phyloP scores from a whole-genome alignment of 2,113 vertebrate species.

The Platycercus adscitus region DNA sequence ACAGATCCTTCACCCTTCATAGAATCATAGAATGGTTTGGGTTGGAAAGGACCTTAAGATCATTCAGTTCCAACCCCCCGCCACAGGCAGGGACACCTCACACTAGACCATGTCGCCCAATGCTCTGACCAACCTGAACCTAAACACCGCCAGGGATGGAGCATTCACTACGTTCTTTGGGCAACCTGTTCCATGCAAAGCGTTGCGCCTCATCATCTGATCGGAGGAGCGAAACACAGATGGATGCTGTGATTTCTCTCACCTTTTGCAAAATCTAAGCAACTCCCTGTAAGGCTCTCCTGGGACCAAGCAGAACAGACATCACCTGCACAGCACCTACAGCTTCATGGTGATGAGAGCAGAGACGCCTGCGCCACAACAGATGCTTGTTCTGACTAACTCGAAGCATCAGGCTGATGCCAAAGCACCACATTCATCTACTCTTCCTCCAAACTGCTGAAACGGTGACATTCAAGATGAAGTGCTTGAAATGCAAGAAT shows the following conservation, averaged over 20 bases:
- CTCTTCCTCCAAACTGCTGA: not conserved
- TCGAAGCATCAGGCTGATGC: not conserved
- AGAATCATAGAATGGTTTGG: not conserved
- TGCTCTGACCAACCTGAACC: not conserved
- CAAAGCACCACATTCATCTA: not conserved
- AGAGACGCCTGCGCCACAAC: not conserved
- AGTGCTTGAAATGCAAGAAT: not conserved
- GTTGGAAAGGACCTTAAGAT: not conserved
- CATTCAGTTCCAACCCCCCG: not conserved
- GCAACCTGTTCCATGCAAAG: not conserved
- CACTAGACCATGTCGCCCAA: not conserved
- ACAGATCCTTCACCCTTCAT: not conserved
- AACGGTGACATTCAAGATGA: not conserved
- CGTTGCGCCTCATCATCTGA: not conserved
- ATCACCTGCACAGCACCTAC: not conserved
- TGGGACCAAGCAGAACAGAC: not conserved
- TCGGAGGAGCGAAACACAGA: not conserved
- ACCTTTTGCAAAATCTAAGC: not conserved
- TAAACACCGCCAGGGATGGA: not conserved
- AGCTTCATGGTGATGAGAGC: rapidly evolving
- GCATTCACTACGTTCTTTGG: not conserved
- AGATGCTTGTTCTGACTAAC: not conserved
- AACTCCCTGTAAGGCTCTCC: not conserved
- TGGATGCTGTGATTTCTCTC: not conserved
- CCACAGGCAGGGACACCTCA: not conserved